A percentile compares a stretch with the other conserved stretches of the same genome.
Evolutionary conservation across 2,888 invertebrate genomes (phyloP).

Genomic region (Drosophila cracens): DNA sequence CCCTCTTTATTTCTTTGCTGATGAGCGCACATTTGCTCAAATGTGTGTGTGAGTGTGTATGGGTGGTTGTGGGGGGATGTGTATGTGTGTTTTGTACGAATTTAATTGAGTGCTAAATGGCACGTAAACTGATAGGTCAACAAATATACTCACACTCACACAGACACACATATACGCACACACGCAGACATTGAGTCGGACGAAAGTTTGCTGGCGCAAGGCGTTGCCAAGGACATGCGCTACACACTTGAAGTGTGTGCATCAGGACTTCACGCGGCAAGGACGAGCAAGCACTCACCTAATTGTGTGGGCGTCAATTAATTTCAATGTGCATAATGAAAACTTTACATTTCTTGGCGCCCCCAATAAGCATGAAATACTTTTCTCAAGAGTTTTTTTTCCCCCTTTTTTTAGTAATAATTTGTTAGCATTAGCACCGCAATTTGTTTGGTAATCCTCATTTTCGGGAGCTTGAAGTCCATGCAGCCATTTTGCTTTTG

Average conservation of each 20-base stretch:
- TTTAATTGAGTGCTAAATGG: conserved; percentile 84
- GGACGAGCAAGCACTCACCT: conserved; percentile 39
- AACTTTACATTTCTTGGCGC: conserved; percentile 40
- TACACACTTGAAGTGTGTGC: conserved; percentile 38
- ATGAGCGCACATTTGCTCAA: conserved; percentile 76
- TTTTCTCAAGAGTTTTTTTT: conserved; percentile 13
- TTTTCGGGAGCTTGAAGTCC: conserved; percentile 37
- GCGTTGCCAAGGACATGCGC: conserved; percentile 70
- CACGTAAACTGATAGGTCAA: conserved; percentile 83
- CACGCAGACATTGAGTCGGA: conserved; percentile 7
- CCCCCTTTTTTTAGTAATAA: neutral
- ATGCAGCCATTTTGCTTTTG: conserved; percentile 52
- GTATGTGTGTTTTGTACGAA: conserved; percentile 66
- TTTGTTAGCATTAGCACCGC: conserved; percentile 63
- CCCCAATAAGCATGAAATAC: conserved; percentile 39
- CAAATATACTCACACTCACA: conserved; percentile 44
- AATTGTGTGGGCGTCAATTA: conserved; percentile 60
- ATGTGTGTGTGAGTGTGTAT: conserved; percentile 42
- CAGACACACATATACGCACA: conserved; percentile 33
- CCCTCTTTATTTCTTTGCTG: conserved; percentile 52
- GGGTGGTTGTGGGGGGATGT: conserved; percentile 38
- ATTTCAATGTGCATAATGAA: conserved; percentile 40
- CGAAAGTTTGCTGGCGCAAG: conserved; percentile 62
- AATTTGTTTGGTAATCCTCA: conserved; percentile 75
- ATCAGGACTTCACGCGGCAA: conserved; percentile 40